Evolutionary conservation across 2,797 vertebrate species (phyloP), one percentile per base, ranked within the genome.

Genomic region (Balearica regulorum): DNA sequence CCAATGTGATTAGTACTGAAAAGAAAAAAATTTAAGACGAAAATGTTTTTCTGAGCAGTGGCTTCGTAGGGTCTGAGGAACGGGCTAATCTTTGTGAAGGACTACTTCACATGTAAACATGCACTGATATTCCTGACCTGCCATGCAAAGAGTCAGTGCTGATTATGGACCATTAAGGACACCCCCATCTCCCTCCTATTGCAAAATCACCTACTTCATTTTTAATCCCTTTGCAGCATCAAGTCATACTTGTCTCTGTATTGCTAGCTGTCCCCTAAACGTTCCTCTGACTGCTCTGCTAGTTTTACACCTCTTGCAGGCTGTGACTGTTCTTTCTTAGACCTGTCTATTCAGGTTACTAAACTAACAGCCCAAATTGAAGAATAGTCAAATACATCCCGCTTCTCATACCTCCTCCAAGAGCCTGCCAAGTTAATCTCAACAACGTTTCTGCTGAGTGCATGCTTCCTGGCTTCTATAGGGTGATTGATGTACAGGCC

Each of bases 141-240:
- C 10, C 18, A 22, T 1, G 37, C 43, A 15, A 33, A 69, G n/a
- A 1, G 1, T 16, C 66, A 31, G 13, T 0, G 9, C 7, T 14
- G 21, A 35, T 14, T 0, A 4, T 0, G 51, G 26, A 53, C 16
- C 16, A 51, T 53, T 29, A 54, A 48, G 69, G 69, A 73, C 6
- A 8, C 12, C 54, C 71, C 9, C 6, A 29, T 3, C n/a, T 72
- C 55, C 46, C 17, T 37, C 9, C 17, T 16, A 8, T 3, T 58
- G 46, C 71, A 72, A 91, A 83, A 64, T 20, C 28, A 7, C 35
- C 43, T 16, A 19, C 48, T 46, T 19, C 2, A 9, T 14, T 35
- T 76, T 53, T n/a, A 86, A 62, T 55, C 11, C 43, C 61, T 44
- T 31, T 22, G 25, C 49, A 78, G 55, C 35, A 70, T 6, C 39